Percentiles rank a stretch among this genome's conserved stretches.
Conservation (phyloP, 1,140 invertebrate species). For the Calosoma granatense region DNA sequence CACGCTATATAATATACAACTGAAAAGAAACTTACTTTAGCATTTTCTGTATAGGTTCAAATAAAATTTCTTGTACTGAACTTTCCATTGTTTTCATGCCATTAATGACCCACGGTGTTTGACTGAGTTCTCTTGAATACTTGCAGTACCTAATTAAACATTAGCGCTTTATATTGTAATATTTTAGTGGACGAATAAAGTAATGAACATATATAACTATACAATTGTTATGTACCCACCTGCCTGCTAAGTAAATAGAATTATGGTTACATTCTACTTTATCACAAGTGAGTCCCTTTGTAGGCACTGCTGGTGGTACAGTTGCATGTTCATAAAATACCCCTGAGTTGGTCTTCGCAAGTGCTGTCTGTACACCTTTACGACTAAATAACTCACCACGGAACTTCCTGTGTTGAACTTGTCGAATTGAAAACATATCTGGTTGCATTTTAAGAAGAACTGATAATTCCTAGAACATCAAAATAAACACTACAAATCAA, state of each 20-base stretch:
- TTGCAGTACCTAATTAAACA: conserved; percentile 66
- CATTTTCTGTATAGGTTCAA: conserved; percentile 44
- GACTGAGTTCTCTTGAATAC: conserved; percentile 72
- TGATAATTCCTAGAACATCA: conserved; percentile 22
- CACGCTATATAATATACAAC: neutral
- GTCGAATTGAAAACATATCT: conserved; percentile 23
- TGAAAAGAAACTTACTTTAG: conserved; percentile 36
- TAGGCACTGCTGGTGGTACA: conserved; percentile 37
- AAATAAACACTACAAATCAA: conserved; percentile 5
- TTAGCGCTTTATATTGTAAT: conserved; percentile 15
- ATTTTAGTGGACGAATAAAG: conserved; percentile 11
- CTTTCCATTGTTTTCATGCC: conserved; percentile 68
- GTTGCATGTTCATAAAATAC: conserved; percentile 37
- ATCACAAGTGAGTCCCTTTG: conserved; percentile 31
- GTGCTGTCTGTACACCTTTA: conserved; percentile 41
- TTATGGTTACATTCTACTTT: conserved; percentile 40
- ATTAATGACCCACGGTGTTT: conserved; percentile 89
- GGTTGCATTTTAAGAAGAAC: conserved; percentile 25
- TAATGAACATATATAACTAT: no score
- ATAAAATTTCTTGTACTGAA: conserved; percentile 87
- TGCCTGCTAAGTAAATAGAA: conserved; percentile 50
- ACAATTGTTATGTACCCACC: no score
- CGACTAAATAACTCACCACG: conserved; percentile 38
- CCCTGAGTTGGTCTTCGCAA: conserved; percentile 34
- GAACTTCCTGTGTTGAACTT: conserved; percentile 29